These are phyloP conservation scores for Xylocampa areola DNA, from an alignment of 2,888 invertebrate genomes.

Conservation along the genomic window DNA sequence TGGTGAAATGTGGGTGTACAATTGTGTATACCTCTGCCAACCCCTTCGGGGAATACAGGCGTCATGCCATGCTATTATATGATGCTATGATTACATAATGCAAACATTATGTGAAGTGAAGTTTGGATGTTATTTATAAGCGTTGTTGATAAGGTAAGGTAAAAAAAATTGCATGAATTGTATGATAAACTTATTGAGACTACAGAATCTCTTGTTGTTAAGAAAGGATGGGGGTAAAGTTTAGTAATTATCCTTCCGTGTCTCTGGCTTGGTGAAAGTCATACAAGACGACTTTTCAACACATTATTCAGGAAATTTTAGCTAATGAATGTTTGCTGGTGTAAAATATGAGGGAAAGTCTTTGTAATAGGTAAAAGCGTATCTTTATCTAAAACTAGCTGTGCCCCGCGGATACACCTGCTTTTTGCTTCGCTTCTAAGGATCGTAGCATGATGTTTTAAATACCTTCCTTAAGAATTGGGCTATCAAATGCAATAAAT, in stretches of 20 bases:
- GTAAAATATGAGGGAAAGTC: slow-evolving; percentile 11
- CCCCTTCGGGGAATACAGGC: no score
- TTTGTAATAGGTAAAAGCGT: not conserved
- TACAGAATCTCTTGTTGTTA: slow-evolving; percentile 38
- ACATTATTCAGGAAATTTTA: slow-evolving; percentile 49
- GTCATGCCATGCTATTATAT: no score
- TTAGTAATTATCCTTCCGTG: slow-evolving; percentile 59
- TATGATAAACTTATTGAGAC: slow-evolving; percentile 41
- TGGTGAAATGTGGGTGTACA: no score
- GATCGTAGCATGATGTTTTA: no score
- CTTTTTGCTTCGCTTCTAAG: no score
- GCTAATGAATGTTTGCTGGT: slow-evolving; percentile 27
- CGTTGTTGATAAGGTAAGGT: slow-evolving; percentile 7
- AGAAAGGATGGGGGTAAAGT: slow-evolving; percentile 50
- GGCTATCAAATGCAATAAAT: no score
- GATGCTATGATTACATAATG: no score
- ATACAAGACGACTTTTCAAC: slow-evolving; percentile 30
- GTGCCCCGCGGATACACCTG: no score
- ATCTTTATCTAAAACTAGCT: not conserved
- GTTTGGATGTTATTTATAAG: slow-evolving; percentile 3
- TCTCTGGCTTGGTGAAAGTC: slow-evolving; percentile 45
- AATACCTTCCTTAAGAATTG: no score
- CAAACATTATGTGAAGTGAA: not conserved
- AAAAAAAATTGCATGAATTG: slow-evolving; percentile 30
- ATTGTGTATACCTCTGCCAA: no score